phyloP scores from a whole-genome alignment of 2,797 vertebrate genomes.

The Hafferia zeledoni region DNA sequence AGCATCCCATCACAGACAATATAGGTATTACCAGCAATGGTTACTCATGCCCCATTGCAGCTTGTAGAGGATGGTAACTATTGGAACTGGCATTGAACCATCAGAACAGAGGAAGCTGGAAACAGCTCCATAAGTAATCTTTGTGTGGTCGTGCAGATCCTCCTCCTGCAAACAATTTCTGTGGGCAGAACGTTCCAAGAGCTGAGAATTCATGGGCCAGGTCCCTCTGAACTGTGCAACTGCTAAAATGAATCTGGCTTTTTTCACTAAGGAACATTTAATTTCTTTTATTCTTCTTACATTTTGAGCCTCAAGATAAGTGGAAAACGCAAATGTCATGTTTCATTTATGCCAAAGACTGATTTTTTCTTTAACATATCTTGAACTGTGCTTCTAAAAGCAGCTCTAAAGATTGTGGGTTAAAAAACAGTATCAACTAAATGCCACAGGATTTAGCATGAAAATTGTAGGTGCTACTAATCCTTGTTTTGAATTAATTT shows the following conservation, averaged over 20 bases:
- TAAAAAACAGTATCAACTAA: not conserved
- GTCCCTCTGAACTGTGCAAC: not conserved
- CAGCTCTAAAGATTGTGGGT: not conserved
- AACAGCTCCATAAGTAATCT: not conserved
- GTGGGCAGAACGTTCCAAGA: not conserved
- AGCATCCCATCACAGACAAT: not conserved
- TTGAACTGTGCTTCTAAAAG: not conserved
- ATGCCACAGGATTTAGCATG: not conserved
- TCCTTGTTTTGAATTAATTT: not conserved
- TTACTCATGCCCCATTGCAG: not conserved
- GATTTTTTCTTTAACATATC: not conserved
- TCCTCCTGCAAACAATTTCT: not conserved
- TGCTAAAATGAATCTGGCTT: not conserved
- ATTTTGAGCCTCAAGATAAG: not conserved
- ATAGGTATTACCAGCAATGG: not conserved
- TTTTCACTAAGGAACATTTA: not conserved
- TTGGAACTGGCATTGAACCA: not conserved
- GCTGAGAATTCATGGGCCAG: not conserved
- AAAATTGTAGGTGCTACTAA: not conserved
- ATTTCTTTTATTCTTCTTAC: not conserved
- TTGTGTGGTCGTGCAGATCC: not conserved
- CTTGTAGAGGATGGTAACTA: not conserved
- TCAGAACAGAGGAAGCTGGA: not conserved
- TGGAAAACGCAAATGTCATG: not conserved
- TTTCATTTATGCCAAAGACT: not conserved